Evolutionary conservation across 2,888 invertebrate species (phyloP).

Genomic region (Acleris laterana): DNA sequence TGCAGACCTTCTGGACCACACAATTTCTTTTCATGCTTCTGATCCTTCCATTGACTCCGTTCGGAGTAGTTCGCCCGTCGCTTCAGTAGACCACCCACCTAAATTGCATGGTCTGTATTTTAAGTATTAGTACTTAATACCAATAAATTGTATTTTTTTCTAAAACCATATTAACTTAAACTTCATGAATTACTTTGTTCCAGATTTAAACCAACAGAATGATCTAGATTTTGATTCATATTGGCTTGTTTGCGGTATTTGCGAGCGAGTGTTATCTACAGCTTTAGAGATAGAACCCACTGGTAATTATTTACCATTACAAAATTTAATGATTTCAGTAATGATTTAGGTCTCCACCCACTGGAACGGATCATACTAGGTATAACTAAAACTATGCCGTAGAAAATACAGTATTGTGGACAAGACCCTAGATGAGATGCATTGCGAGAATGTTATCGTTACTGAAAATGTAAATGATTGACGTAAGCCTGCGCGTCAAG

Average conservation of each 20-base stretch:
- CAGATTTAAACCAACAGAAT: slow-evolving; percentile 50
- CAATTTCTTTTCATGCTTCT: slow-evolving; percentile 70
- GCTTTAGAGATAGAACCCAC: slow-evolving; percentile 70
- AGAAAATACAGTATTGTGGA: too few relatives aligned
- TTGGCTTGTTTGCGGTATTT: slow-evolving; percentile 73
- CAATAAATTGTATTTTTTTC: slow-evolving; percentile 1
- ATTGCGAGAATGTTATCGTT: too few relatives aligned
- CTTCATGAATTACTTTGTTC: slow-evolving; percentile 36
- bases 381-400: too few relatives aligned
- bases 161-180: too few relatives aligned
- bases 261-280: slow-evolving; percentile 73
- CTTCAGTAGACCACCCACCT: slow-evolving; percentile 40
- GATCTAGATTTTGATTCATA: slow-evolving; percentile 65
- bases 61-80: slow-evolving; percentile 35
- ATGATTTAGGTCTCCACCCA: too few relatives aligned
- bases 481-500: too few relatives aligned
- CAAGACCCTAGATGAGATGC: too few relatives aligned
- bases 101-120: slow-evolving; percentile 34
- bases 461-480: too few relatives aligned
- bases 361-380: too few relatives aligned
- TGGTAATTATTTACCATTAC: slow-evolving; percentile 50
- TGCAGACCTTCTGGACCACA: slow-evolving; percentile 72
- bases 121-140: not conserved
- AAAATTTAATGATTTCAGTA: not conserved
- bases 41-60: slow-evolving; percentile 46